Base-by-base conservation (phyloP, 2,797 vertebrate species). In the Argya squamiceps region DNA sequence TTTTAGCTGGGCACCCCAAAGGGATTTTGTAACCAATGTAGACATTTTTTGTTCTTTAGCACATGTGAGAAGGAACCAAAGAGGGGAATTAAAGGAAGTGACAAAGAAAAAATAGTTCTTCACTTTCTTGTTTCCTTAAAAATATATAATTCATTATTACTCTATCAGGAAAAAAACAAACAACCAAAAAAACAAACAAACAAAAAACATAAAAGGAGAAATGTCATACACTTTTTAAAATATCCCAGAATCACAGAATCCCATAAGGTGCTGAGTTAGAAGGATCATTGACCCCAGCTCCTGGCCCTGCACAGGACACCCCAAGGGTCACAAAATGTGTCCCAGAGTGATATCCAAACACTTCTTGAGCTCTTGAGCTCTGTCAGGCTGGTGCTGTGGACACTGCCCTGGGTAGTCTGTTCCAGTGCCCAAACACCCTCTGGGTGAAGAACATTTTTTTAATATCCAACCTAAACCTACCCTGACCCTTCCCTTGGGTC, bases 81-180 rank as follows among this genome's bases (percentile, higher is more conserved):
- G 16, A 89, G 94, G 50, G 87, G 52, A 69, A 85, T 93, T 97
- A 94, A 95, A 95, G 26, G 58, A 56, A 87, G 43, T 80, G 55
- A 79, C 91, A 89, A 67, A 84, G 68, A 89, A 97, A 93, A 44
- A 39, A 24, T 4, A 37, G 1, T 36, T 73, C 34, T 73, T 49
- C 20, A 37, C 5, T 95, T 91, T 84, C n/a, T 80, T 91, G 36
- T 47, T 68, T 91, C 80, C 27, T 80, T 70, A 88, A 96, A 11
- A 75, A 71, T 36, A 70, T 52, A 94, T 83, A 88, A 96, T 97
- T 94, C 80, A 90, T 96, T 97, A 89, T 97, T 97, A 87, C 84
- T 86, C 27, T 47, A 65, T 46, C 56, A 85, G 19, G 3, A 3
- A 19, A 27, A 37, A 21, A 44, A n/a, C 26, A 82, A 83, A 82